Base-by-base conservation (phyloP, 2,888 invertebrate genomes). In the Antitype chi region DNA sequence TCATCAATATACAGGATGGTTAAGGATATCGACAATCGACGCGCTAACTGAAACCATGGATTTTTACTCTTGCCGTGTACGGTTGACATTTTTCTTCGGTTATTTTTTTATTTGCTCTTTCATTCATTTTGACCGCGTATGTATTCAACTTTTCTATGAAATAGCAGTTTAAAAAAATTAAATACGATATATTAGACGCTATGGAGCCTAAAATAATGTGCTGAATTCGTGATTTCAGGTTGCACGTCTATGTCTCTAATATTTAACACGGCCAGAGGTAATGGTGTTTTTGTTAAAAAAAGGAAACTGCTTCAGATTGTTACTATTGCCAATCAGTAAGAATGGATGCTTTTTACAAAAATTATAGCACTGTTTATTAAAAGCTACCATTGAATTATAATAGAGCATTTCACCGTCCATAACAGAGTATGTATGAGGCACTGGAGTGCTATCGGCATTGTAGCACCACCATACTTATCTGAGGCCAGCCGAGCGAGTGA, bases 391-490 rank as follows among this genome's bases (percentile, higher is more conserved):
- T 11, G 5, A 63, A 49, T 55, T n/a, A 23, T 71, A 78, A 86
- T 82, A 87, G 91, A 92, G 92, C 86, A 90, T 69, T 70, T 70
- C 86, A 62, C 74, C 75, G 38, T 7, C 9, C 76, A 69, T 83
- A 85, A 23, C 78, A 8, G 53, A 67, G 28, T 80, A 76, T 78
- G 80, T 76, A 76, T 78, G 78, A 83, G 76, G 71, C 74, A 80
- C 73, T 85, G 71, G 81, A 88, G 76, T 80, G 70, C 87, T 88
- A 89, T 89, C 83, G 87, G 70, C 76, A 74, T 87, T 88, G 87
- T 89, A 84, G 71, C 74, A 85, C 89, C 89, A 86, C 85, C 81
- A 90, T 90, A 91, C 91, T 91, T 92, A 92, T 93, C 91, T 90
- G 76, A 72, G 78, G 63, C 87, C 89, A 92, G 81, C 89, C 89